These are phyloP conservation scores for Dynastes hyllus DNA, from an alignment of 2,888 invertebrate species.

Conservation along the genomic window DNA sequence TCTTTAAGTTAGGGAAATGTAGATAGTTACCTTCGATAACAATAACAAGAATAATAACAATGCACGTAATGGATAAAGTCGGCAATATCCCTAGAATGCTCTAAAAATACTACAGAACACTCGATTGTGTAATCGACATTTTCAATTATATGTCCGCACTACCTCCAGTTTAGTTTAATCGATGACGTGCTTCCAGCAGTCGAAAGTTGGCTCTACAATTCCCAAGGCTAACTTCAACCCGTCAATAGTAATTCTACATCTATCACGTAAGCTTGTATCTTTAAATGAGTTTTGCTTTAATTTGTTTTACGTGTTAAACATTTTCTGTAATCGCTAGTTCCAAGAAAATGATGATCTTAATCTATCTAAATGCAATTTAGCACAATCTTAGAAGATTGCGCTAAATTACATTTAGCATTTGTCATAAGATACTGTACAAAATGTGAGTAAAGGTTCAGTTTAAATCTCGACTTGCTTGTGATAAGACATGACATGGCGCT, in stretches of 20 bases:
- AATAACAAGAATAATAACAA: slow-evolving; percentile 8
- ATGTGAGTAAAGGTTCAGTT: too few species aligned
- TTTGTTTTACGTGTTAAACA: background rate
- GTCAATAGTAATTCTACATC: slow-evolving; percentile 4
- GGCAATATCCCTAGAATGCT: background rate
- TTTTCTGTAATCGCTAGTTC: too few species aligned
- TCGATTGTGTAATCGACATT: slow-evolving; percentile 11
- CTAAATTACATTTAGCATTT: too few species aligned
- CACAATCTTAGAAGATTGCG: too few species aligned
- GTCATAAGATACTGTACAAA: too few species aligned
- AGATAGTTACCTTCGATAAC: background rate
- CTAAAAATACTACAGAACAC: background rate
- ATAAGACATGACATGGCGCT: too few species aligned
- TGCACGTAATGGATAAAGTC: slow-evolving; percentile 6
- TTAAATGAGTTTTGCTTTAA: slow-evolving; percentile 4
- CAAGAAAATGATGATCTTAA: too few species aligned
- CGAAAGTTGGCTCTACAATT: slow-evolving; percentile 10
- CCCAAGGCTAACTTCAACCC: slow-evolving; percentile 26
- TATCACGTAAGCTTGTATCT: background rate
- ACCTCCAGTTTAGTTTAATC: slow-evolving; percentile 3
- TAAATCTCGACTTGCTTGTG: too few species aligned
- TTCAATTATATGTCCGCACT: slow-evolving; percentile 13
- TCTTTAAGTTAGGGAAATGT: background rate
- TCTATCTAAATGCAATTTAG: too few species aligned
- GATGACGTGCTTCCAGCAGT: slow-evolving; percentile 15